Base-by-base conservation (phyloP, 2,888 invertebrate species). In the Pachymerium ferrugineum region DNA sequence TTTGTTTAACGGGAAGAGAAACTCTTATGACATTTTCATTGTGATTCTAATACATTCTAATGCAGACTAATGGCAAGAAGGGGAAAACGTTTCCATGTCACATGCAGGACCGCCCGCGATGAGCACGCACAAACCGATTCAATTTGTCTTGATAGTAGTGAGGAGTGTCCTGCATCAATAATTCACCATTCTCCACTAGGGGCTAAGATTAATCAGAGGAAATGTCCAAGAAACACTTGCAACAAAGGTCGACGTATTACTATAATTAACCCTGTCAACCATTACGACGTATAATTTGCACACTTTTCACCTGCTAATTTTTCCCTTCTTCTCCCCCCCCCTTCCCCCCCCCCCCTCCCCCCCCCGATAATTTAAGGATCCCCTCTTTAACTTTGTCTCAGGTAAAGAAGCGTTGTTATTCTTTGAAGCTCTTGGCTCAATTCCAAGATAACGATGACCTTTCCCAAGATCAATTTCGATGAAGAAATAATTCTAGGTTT, bases 71-170 rank as follows among this genome's bases (percentile, higher is more conserved):
- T 62, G 62, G 62, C 62, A 62, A 62, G 62, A 62, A 62, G 62
- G 62, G 62, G 62, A 62, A n/a, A 62, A 62, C 62, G 62, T 62
- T 62, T 62, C n/a, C n/a, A 28, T 62, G 62, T 62, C 62, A 62
- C 28, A n/a, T 62, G 62, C 62, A 62, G 62, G 62, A 62, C 62
- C 62, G 62, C 62, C 62, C 62, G 62, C 62, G 62, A 25, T 25
- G 62, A 62, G 62, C 62, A 62, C 62, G 62, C 62, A 62, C 62
- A 62, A 62, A 25, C 28, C 62, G 62, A 62, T 62, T 62, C 62
- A 62, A 62, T 62, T 62, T 28, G 62, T 62, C 62, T 62, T 25
- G 62, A 62, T 62, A 62, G 62, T 62, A 14, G 62, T 22, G 62
- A 62, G 62, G 62, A 62, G 62, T 62, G 62, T 25, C 62, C 62